A percentile compares a stretch with the other conserved stretches of the same genome.
Conservation (phyloP, 1,140 invertebrate genomes). For the Ips nitidus region DNA sequence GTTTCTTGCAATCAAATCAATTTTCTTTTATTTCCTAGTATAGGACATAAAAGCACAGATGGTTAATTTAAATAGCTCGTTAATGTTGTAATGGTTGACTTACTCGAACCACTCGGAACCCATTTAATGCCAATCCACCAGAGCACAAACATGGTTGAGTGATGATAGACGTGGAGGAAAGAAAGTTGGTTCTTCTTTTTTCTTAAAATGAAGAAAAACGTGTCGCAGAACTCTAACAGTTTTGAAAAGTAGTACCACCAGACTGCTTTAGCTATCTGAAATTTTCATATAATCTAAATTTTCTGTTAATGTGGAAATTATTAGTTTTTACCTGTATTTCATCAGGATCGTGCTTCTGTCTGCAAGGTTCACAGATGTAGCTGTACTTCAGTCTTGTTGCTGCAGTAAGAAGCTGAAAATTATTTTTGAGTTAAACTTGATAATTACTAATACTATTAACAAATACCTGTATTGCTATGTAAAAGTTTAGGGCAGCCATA, state of each 20-base stretch:
- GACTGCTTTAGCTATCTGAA: constrained; percentile 85
- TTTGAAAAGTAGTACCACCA: constrained; percentile 99
- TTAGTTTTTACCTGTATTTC: constrained; percentile 71
- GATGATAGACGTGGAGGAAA: constrained; percentile 90
- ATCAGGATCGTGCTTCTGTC: constrained; percentile 75
- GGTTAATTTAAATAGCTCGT: too few relatives aligned
- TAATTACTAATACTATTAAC: neutral
- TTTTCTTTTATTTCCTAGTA: too few relatives aligned
- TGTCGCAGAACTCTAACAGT: constrained; percentile 90
- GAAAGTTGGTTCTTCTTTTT: constrained; percentile 87
- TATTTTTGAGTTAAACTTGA: neutral
- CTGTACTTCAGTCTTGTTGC: constrained; percentile 80
- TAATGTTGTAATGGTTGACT: constrained; percentile 50
- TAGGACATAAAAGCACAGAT: too few relatives aligned
- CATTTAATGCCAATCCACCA: constrained; percentile 98
- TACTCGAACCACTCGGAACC: constrained; percentile 92
- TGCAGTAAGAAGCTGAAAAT: constrained; percentile 67
- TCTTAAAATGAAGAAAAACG: constrained; percentile 86
- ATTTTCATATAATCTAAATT: constrained; percentile 11
- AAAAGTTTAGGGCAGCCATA: constrained; percentile 82
- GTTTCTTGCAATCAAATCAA: too few relatives aligned
- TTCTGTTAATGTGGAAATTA: neutral
- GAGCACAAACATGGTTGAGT: constrained; percentile 87
- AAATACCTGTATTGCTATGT: constrained; percentile 76
- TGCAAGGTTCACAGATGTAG: constrained; percentile 87